Evolutionary conservation across 1,140 invertebrate species (phyloP), one percentile per base, ranked within the genome.

Genomic region (Wasmannia auropunctata): DNA sequence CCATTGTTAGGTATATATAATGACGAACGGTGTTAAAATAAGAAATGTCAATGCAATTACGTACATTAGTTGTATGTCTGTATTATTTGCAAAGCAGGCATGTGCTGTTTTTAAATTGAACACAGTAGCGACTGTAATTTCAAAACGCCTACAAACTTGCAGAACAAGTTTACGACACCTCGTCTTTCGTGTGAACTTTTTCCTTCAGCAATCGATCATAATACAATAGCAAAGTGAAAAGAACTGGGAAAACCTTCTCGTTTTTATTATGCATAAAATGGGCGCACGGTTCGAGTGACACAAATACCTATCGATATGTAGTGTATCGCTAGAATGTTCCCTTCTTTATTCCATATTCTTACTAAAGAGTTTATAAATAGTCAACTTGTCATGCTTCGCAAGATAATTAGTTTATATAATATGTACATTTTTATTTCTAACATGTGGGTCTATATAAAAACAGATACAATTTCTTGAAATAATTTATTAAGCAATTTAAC

Each of bases 231-330:
- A 58, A 46, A 46, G 22, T 22, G 34, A 83, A 43, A 37, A 14
- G 19, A 56, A 54, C 0, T 54, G n/a, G 28, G 37, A 58, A 43
- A 74, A 74, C 67, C 25, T 70, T 56, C 19, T 74, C 67, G 14
- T 70, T 70, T 80, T 80, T 80, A 58, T 58, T 54, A 58, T 60
- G 37, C 67, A 74, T 81, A 81, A 74, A 58, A 56, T 83, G 37
- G 51, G 63, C 34, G 49, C 51, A 28, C n/a, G 16, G 7, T 43
- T 54, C 25, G 14, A 46, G 8, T 74, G 79, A 74, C 51, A 54
- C 67, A 83, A 83, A 83, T 74, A 74, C 11, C 67, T 74, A 72
- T 81, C 49, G 37, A 22, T 56, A 63, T 16, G 10, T 28, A 51
- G 16, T 69, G 69, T 6, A 37, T 11, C 31, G 34, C 19, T 37